Evolutionary conservation across 2,888 invertebrate genomes (phyloP), one percentile per base, ranked within the genome.

Genomic region (Clunio marinus): DNA sequence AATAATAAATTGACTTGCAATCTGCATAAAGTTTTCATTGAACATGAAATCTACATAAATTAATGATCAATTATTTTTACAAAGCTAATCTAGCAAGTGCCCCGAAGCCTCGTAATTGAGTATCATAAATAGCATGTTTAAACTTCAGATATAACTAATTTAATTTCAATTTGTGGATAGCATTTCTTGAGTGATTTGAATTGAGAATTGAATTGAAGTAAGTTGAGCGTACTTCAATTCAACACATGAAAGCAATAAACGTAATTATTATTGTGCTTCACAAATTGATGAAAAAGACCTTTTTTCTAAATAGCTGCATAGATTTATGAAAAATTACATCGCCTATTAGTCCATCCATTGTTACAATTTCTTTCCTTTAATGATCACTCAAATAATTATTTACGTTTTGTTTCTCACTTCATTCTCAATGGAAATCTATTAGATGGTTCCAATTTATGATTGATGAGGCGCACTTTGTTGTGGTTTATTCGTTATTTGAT

Each of bases 301-400:
- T 32, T 10, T 10, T 10, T 7, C 4, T 10, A 7, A 10, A 32
- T 7, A 32, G 4, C 5, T 10, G 32, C 32, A 4, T 7, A 4
- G 32, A 32, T 32, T 32, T 32, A 32, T 32, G 32, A 32, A 32
- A 32, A 32, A 32, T 32, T 32, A 32, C 32, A 4, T 4, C 32
- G 32, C 32, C 32, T 10, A 32, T 32, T 32, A 32, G 32, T 32
- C 32, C 32, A 32, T 4, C 51, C 2, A 17, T 51, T 51, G 51
- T 51, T 51, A 51, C 51, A 51, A 20, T 51, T 51, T n/a, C n/a
- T n/a, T n/a, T 41, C n/a, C 41, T 5, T 51, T 51, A 51, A 51
- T 51, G 51, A 51, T 22, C 51, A 10, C 10, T 41, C n/a, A 15
- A 41, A 15, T 15, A 41, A 41, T 41, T 10, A 8, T 32, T 32